Evolutionary conservation across 2,888 invertebrate genomes (phyloP).

Genomic region (Philereme transversata): DNA sequence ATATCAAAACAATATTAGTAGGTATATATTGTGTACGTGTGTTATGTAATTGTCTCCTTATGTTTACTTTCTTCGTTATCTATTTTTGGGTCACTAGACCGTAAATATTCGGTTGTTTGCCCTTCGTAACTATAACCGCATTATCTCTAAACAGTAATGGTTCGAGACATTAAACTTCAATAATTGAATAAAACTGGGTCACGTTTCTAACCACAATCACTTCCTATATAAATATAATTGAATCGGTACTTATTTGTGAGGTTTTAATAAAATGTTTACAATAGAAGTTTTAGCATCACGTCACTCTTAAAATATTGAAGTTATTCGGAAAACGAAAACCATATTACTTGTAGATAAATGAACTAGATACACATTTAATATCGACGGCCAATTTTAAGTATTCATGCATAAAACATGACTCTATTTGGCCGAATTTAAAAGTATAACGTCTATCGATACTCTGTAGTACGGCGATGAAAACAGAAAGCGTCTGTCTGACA

Average conservation of each 20-base stretch:
- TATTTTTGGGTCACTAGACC: constrained; percentile 67
- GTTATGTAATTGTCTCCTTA: constrained; percentile 66
- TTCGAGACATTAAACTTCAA: constrained; percentile 11
- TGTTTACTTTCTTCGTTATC: constrained; percentile 79
- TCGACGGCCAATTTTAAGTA: constrained; percentile 18
- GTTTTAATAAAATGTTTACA: neutral
- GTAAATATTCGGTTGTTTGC: constrained; percentile 60
- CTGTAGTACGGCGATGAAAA: neutral
- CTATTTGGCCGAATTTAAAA: constrained; percentile 24
- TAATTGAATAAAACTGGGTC: constrained; percentile 9
- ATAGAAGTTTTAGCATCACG: neutral
- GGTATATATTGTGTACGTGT: constrained; percentile 65
- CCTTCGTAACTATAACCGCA: constrained; percentile 51
- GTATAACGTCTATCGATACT: constrained; percentile 10
- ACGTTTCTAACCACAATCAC: neutral
- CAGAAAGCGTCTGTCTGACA: constrained; percentile 1
- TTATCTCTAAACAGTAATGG: constrained; percentile 43
- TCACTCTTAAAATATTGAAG: neutral
- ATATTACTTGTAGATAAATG: constrained; percentile 36
- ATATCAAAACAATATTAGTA: constrained; percentile 68
- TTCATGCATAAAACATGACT: constrained; percentile 31
- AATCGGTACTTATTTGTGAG: neutral
- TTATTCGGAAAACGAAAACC: constrained; percentile 26
- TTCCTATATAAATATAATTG: neutral
- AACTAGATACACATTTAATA: constrained; percentile 34